Evolutionary conservation across 2,113 vertebrate species (phyloP).

Genomic region (Sakesphorus luctuosus): DNA sequence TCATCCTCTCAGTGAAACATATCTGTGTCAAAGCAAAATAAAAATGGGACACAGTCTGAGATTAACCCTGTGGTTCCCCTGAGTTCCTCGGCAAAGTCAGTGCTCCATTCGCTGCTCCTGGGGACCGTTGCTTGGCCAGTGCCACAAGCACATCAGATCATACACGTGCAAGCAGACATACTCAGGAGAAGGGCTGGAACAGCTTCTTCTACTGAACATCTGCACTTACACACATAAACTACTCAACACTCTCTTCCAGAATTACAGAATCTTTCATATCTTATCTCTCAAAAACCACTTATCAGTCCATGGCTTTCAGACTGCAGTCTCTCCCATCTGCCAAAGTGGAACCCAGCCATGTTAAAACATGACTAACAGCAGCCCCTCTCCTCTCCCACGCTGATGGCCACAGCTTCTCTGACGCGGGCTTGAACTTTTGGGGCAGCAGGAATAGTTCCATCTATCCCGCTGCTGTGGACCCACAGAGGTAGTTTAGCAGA

Average conservation of each 20-base stretch:
- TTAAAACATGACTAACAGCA: constrained; percentile 50
- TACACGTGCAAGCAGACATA: constrained; percentile 26
- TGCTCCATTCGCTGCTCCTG: background rate
- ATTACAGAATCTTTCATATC: constrained; percentile 66
- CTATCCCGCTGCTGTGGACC: background rate
- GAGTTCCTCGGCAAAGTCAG: background rate
- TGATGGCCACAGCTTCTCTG: constrained; percentile 33
- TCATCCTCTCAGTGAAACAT: background rate
- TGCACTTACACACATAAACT: constrained; percentile 62
- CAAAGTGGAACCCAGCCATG: constrained; percentile 64
- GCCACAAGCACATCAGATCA: background rate
- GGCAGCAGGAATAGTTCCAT: background rate
- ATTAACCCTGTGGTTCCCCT: background rate
- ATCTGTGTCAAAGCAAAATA: background rate
- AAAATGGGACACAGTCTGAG: background rate
- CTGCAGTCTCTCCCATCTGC: constrained; percentile 63
- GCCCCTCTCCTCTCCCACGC: constrained; percentile 32
- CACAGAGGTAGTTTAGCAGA: background rate
- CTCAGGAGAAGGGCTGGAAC: constrained; percentile 44
- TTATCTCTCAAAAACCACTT: constrained; percentile 69
- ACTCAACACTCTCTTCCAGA: constrained; percentile 60
- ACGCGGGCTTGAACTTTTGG: constrained; percentile 19
- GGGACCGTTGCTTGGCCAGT: background rate
- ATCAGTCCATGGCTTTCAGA: constrained; percentile 63
- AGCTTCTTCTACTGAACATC: constrained; percentile 57